A percentile compares a stretch with the other conserved stretches of the same genome.
These are phyloP conservation scores for Linurgus olivaceus DNA, from an alignment of 2,797 vertebrate species.

Conservation along the genomic window DNA sequence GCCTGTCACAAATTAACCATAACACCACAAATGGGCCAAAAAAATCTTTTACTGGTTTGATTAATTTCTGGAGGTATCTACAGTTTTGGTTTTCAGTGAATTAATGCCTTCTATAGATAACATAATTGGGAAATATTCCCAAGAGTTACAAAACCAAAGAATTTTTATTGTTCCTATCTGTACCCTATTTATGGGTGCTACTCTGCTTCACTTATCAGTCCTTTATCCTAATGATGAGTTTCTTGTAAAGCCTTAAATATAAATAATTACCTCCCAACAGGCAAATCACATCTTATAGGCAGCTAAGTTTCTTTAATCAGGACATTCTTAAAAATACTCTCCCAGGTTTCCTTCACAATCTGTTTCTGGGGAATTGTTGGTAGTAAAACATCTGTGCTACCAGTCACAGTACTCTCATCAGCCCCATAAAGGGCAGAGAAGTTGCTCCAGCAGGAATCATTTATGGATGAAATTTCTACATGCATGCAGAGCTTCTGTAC, in stretches of 20 bases:
- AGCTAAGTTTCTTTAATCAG: neutral
- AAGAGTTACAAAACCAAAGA: neutral
- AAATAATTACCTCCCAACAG: neutral
- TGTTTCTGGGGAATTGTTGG: neutral
- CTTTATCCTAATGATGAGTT: neutral
- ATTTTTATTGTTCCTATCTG: neutral
- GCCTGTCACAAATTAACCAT: neutral
- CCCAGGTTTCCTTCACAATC: neutral
- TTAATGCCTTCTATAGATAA: neutral
- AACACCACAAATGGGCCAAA: neutral
- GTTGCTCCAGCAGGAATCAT: conserved; percentile 44
- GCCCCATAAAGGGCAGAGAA: conserved; percentile 35
- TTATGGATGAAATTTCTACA: conserved; percentile 14
- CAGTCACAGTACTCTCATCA: conserved; percentile 32
- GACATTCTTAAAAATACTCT: neutral
- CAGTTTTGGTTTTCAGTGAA: neutral
- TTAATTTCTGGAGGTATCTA: neutral
- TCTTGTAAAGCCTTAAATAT: neutral
- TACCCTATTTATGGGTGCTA: neutral
- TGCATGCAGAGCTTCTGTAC: neutral
- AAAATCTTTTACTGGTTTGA: neutral
- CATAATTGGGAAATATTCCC: neutral
- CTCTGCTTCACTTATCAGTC: neutral
- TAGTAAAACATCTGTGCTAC: conserved; percentile 11
- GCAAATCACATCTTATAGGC: neutral